Evolutionary conservation across 1,140 invertebrate species (phyloP).

Genomic region (Habropoda laboriosa): DNA sequence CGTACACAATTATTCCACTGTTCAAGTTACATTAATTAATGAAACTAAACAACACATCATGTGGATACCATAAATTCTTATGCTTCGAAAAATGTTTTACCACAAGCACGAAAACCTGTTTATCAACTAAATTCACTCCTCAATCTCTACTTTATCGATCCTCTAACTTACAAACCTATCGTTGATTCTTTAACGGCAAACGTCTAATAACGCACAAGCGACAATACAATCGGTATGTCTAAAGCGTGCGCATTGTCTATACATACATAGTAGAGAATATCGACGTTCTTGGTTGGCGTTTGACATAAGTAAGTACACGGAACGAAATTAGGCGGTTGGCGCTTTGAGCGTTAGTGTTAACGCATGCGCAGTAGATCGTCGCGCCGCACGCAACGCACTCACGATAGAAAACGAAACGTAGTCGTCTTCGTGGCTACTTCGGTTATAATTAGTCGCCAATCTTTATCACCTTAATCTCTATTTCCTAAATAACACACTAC

Average conservation of each 20-base stretch:
- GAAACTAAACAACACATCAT: not conserved
- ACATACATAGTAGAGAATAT: not conserved
- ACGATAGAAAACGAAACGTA: not conserved
- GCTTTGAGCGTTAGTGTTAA: conserved; percentile 10
- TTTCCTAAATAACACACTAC: not conserved
- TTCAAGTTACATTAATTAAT: not conserved
- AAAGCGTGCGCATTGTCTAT: not conserved
- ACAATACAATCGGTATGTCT: not conserved
- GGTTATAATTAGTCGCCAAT: conserved; percentile 9
- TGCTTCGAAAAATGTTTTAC: not conserved
- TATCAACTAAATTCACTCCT: no score
- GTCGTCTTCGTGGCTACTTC: not conserved
- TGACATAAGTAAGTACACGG: conserved; percentile 42
- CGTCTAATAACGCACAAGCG: not conserved
- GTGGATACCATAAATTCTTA: not conserved
- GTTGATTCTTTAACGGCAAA: not conserved
- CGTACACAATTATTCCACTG: not conserved
- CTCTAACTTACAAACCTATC: not conserved
- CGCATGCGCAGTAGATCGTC: conserved; percentile 18
- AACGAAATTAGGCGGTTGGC: conserved; percentile 38
- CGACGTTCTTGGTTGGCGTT: conserved; percentile 24
- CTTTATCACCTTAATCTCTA: conserved; percentile 7
- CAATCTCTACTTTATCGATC: not conserved
- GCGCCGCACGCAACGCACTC: not conserved
- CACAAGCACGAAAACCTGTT: not conserved